These are phyloP conservation scores for Mirounga angustirostris DNA, from an alignment of 2,113 vertebrate genomes.

Conservation along the genomic window DNA sequence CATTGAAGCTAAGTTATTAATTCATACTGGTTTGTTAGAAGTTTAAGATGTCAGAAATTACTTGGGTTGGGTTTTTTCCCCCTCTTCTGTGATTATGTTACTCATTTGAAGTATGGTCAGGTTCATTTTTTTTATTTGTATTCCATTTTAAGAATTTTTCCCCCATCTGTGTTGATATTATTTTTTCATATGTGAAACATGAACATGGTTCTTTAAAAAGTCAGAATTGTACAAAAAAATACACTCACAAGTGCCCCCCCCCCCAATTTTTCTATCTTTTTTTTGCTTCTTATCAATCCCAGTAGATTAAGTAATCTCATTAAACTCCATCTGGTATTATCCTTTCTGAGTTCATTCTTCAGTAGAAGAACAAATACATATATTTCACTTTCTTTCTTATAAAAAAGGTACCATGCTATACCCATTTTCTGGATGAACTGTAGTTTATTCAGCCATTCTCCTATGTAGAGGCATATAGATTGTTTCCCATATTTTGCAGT, in stretches of 20 bases:
- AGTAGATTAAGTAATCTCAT: not conserved
- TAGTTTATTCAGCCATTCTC: not conserved
- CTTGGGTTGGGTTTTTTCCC: not conserved
- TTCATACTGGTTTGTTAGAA: not conserved
- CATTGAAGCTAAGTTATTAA: not conserved
- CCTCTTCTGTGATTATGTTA: not conserved
- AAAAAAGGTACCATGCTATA: not conserved
- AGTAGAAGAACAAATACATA: not conserved
- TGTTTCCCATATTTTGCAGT: not conserved
- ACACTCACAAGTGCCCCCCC: not conserved
- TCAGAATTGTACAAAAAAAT: not conserved
- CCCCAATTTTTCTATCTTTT: not conserved
- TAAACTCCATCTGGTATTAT: not conserved
- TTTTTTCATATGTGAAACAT: constrained; percentile 15
- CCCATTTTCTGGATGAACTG: not conserved
- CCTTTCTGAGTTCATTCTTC: not conserved
- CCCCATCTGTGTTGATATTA: not conserved
- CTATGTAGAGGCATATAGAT: not conserved
- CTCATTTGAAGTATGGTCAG: not conserved
- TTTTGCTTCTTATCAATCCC: not conserved
- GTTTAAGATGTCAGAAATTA: constrained; percentile 8
- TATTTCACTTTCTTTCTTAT: not conserved
- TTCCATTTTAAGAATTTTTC: not conserved
- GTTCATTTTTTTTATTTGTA: constrained; percentile 1
- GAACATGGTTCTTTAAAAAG: not conserved